A percentile compares a stretch with the other conserved stretches of the same genome.
phyloP scores from a whole-genome alignment of 2,888 invertebrate species.

The Cephonodes hylas region DNA sequence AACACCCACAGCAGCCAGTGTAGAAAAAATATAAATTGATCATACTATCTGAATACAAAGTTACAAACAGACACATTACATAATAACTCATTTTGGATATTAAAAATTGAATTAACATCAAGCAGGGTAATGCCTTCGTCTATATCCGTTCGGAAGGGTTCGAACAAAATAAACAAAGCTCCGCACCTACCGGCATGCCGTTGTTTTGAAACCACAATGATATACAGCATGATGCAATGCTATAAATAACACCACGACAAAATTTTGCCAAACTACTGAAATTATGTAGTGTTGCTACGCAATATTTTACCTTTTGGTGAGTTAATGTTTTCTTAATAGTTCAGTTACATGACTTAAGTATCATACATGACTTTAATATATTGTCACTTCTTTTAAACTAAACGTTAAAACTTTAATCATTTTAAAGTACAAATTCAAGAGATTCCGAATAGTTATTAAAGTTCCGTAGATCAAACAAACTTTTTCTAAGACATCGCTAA shows the following conservation, averaged over 20 bases:
- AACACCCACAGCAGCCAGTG: too few species aligned
- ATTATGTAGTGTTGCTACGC: too few species aligned
- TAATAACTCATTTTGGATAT: neutral
- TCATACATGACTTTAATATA: too few species aligned
- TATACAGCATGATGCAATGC: constrained; percentile 42
- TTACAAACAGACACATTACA: neutral
- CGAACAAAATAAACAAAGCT: constrained; percentile 54
- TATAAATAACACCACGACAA: neutral
- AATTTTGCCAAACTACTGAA: too few species aligned
- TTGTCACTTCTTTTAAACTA: neutral
- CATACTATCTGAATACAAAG: too few species aligned
- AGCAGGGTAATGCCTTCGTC: constrained; percentile 32
- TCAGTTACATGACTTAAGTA: too few species aligned
- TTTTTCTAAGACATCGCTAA: neutral
- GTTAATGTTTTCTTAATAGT: neutral
- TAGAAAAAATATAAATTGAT: too few species aligned
- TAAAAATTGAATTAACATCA: constrained; percentile 18
- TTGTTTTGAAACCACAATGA: constrained; percentile 51
- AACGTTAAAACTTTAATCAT: neutral
- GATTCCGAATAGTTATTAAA: neutral
- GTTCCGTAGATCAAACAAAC: neutral
- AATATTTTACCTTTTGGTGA: too few species aligned
- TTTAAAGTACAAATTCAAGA: neutral
- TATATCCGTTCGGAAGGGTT: constrained; percentile 41
- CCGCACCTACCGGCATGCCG: constrained; percentile 49